Percentiles rank a stretch among this genome's conserved stretches.
Evolutionary conservation across 2,113 vertebrate species (phyloP).

Genomic region (Melanostigma gelatinosum): DNA sequence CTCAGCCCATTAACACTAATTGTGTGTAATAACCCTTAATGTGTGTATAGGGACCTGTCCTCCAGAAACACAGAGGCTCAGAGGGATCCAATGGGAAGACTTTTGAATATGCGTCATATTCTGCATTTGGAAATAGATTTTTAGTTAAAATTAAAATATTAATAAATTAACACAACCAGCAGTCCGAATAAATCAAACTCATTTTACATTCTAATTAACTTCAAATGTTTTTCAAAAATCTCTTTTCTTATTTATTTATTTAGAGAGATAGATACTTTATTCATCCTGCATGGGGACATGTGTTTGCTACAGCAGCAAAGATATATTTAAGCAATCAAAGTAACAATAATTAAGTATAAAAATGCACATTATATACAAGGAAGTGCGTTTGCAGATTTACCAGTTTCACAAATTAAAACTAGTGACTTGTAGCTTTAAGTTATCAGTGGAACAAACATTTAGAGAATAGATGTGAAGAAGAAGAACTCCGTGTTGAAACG

Average conservation of each 20-base stretch:
- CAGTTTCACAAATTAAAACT: not conserved
- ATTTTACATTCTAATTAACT: not conserved
- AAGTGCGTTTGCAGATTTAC: not conserved
- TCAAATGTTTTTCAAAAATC: not conserved
- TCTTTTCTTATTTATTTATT: not conserved
- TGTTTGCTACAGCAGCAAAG: no score
- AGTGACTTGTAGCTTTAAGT: not conserved
- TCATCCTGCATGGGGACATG: no score
- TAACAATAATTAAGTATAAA: no score
- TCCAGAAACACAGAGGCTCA: constrained; percentile 47
- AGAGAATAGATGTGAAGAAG: not conserved
- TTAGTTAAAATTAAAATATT: not conserved
- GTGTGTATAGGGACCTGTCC: constrained; percentile 65
- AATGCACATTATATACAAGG: not conserved
- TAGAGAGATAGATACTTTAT: no score
- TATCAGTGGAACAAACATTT: not conserved
- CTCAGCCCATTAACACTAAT: constrained; percentile 67
- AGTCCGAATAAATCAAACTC: not conserved
- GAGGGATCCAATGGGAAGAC: constrained; percentile 19
- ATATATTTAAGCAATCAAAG: no score
- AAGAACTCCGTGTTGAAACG: constrained; percentile 29
- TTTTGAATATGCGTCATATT: not conserved
- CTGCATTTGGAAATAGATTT: not conserved
- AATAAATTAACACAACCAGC: not conserved
- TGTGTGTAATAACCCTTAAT: constrained; percentile 78